A percentile compares a stretch with the other conserved stretches of the same genome.
phyloP scores from a whole-genome alignment of 2,888 invertebrate genomes.

The Taenaris catops region DNA sequence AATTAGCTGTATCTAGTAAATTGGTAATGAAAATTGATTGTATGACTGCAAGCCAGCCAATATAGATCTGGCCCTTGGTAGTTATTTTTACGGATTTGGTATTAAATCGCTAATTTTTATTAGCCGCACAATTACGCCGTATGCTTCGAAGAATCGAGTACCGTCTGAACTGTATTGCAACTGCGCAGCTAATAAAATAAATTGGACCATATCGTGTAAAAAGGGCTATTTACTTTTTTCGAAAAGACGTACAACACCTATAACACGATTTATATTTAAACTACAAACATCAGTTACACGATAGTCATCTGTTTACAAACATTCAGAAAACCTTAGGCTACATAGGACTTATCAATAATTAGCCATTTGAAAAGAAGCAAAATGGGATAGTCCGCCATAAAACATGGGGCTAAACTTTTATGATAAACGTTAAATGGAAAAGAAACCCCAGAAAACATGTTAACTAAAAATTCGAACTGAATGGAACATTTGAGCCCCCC shows the following conservation, averaged over 20 bases:
- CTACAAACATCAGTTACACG: conserved; percentile 13
- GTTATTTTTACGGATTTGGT: too few species aligned
- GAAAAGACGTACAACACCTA: conserved; percentile 13
- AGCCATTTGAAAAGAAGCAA: conserved; percentile 11
- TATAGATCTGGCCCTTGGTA: conserved; percentile 6
- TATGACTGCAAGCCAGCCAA: conserved; percentile 8
- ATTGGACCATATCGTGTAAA: conserved; percentile 16
- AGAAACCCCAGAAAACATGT: too few species aligned
- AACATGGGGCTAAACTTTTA: too few species aligned
- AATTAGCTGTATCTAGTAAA: neutral
- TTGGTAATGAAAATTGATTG: neutral
- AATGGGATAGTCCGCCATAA: neutral
- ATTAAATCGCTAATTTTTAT: conserved; percentile 12
- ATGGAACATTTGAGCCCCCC: too few species aligned
- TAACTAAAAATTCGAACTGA: too few species aligned
- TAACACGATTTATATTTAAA: conserved; percentile 8
- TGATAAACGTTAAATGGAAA: too few species aligned
- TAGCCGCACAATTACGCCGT: conserved; percentile 19
- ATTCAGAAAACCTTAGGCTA: conserved; percentile 16
- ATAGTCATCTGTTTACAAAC: conserved; percentile 16
- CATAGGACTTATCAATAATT: conserved; percentile 8
- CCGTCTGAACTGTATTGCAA: conserved; percentile 11
- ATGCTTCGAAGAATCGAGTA: too few species aligned
- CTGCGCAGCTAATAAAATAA: conserved; percentile 17
- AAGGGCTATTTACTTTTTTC: conserved; percentile 8